phyloP scores from a whole-genome alignment of 2,797 vertebrate genomes.

The Melanotaenia boesemani region DNA sequence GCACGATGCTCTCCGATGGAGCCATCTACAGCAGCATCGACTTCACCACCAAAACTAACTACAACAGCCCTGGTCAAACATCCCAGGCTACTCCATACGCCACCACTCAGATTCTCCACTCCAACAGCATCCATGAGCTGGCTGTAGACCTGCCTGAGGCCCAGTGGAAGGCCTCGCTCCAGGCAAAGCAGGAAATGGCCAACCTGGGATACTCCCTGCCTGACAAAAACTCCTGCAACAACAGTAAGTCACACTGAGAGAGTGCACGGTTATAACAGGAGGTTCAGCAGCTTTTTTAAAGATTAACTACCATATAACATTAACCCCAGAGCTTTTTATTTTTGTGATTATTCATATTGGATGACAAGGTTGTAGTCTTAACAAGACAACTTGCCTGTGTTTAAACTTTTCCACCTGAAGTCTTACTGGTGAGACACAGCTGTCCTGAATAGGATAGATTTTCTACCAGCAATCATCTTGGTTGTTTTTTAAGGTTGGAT shows the following conservation, averaged over 20 bases:
- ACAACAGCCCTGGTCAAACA: conserved; percentile 94
- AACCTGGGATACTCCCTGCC: conserved; percentile 95
- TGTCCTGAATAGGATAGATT: conserved; percentile 39
- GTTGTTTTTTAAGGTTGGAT: conserved; percentile 59
- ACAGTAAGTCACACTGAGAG: conserved; percentile 86
- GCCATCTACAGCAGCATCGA: conserved; percentile 99
- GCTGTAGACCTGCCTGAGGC: conserved; percentile 96
- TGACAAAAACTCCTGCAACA: conserved; percentile 98
- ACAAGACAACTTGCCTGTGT: conserved; percentile 32
- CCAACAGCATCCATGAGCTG: conserved; percentile 96
- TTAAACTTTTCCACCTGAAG: conserved; percentile 45
- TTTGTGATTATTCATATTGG: neutral
- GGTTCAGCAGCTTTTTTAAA: conserved; percentile 1
- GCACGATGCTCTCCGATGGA: conserved; percentile 97
- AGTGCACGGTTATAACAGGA: neutral
- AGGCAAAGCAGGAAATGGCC: conserved; percentile 96
- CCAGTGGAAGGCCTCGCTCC: conserved; percentile 96
- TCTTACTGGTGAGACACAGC: conserved; percentile 34
- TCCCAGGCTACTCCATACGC: conserved; percentile 96
- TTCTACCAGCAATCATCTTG: conserved; percentile 49
- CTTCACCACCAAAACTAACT: conserved; percentile 96
- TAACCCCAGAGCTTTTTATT: conserved; percentile 17
- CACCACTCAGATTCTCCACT: conserved; percentile 97
- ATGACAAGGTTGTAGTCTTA: conserved; percentile 34
- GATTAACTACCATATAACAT: conserved; percentile 22